phyloP scores from a whole-genome alignment of 2,797 vertebrate genomes.

The Galaxias olidus region DNA sequence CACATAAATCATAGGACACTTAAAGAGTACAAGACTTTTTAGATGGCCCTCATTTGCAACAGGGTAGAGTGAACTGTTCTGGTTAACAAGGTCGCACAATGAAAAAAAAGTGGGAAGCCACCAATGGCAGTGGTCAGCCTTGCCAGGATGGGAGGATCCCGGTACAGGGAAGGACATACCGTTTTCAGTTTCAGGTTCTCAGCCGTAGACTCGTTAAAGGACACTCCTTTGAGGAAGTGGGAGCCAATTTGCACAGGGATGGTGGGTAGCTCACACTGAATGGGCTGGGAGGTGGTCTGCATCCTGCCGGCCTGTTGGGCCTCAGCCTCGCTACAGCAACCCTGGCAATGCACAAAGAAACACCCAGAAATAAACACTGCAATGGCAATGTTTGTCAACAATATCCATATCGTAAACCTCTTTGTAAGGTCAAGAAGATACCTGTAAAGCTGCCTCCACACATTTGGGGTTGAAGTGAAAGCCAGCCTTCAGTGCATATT shows the following conservation, averaged over 20 bases:
- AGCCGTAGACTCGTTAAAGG: slow-evolving; percentile 93
- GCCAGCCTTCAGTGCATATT: slow-evolving; percentile 96
- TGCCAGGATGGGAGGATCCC: neutral
- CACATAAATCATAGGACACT: neutral
- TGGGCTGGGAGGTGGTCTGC: slow-evolving; percentile 93
- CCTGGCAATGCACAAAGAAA: slow-evolving; percentile 61
- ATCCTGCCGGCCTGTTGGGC: slow-evolving; percentile 95
- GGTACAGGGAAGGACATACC: slow-evolving; percentile 67
- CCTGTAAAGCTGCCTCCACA: slow-evolving; percentile 93
- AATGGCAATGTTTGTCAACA: too few relatives aligned
- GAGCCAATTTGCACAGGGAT: slow-evolving; percentile 96
- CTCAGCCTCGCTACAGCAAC: slow-evolving; percentile 96
- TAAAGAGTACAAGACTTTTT: neutral
- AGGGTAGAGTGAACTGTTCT: neutral
- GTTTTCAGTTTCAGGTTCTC: slow-evolving; percentile 98
- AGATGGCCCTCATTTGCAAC: neutral
- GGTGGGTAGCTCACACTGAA: slow-evolving; percentile 97
- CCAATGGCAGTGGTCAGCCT: neutral
- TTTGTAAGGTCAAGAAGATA: too few relatives aligned
- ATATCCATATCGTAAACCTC: too few relatives aligned
- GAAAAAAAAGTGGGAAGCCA: neutral
- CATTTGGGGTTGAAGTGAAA: slow-evolving; percentile 97
- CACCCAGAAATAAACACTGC: neutral
- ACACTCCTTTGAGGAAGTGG: slow-evolving; percentile 96
- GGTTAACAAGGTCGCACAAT: neutral